Percentiles rank a stretch among this genome's conserved stretches.
Conservation (phyloP, 2,888 invertebrate species). For the Cryptocephalus primarius region DNA sequence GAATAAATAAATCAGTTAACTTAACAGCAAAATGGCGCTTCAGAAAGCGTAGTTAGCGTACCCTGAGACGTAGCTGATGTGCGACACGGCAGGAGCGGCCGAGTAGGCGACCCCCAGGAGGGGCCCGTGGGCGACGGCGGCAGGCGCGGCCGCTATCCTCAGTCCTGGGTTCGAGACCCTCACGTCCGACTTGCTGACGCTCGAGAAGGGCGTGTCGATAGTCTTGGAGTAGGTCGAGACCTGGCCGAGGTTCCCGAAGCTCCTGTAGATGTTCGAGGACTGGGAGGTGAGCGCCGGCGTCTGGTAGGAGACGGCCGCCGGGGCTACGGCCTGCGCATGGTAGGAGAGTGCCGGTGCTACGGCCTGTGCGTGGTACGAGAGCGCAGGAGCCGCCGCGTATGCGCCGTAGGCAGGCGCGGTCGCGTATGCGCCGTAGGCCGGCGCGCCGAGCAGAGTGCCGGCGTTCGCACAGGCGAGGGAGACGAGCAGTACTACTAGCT, state of each 20-base stretch:
- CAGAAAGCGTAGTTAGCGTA: slow-evolving; percentile 14
- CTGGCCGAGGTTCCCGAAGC: slow-evolving; percentile 57
- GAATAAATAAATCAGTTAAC: no score
- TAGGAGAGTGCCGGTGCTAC: slow-evolving; percentile 21
- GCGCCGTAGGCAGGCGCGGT: slow-evolving; percentile 12
- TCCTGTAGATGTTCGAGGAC: slow-evolving; percentile 49
- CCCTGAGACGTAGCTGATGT: slow-evolving; percentile 43
- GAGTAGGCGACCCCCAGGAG: slow-evolving; percentile 40
- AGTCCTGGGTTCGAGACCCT: slow-evolving; percentile 57
- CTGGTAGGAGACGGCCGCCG: slow-evolving; percentile 34
- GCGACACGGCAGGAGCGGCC: slow-evolving; percentile 50
- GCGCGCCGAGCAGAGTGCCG: slow-evolving; percentile 40
- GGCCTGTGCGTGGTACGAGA: slow-evolving; percentile 45
- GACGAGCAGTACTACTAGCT: slow-evolving; percentile 45
- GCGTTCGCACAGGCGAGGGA: slow-evolving; percentile 43
- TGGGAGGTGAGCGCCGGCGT: slow-evolving; percentile 47
- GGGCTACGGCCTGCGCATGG: slow-evolving; percentile 15
- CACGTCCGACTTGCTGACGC: slow-evolving; percentile 57
- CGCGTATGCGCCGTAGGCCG: slow-evolving; percentile 23
- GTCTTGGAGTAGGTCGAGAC: slow-evolving; percentile 59
- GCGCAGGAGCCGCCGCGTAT: slow-evolving; percentile 22
- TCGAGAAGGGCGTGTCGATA: slow-evolving; percentile 62
- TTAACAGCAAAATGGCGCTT: no score
- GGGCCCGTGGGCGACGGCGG: slow-evolving; percentile 14
- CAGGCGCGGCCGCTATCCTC: slow-evolving; percentile 18